These are phyloP conservation scores for Muscina levida DNA, from an alignment of 2,888 invertebrate species.

Conservation along the genomic window DNA sequence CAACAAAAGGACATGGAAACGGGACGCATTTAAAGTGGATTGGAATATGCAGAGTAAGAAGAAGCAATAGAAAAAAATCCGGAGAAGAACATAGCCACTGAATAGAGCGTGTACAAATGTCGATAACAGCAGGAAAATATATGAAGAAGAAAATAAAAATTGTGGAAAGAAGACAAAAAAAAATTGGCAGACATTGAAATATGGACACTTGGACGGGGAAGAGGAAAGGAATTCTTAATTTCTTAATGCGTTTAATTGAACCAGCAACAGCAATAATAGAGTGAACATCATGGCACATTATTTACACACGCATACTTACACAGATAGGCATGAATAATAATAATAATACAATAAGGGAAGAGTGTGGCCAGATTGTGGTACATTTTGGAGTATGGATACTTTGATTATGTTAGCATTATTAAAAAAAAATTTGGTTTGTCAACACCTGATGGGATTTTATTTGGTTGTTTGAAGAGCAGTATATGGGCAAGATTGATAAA, in stretches of 20 bases:
- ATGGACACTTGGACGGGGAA: not conserved
- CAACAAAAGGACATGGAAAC: not conserved
- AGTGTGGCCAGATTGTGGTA: not conserved
- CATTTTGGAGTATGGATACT: too few species aligned
- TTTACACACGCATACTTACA: too few species aligned
- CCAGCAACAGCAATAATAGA: not conserved
- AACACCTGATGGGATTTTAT: too few species aligned
- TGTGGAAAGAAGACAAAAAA: not conserved
- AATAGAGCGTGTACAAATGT: too few species aligned
- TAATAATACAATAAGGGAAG: slow-evolving; percentile 15
- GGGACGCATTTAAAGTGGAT: slow-evolving; percentile 13
- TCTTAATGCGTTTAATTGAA: slow-evolving; percentile 11
- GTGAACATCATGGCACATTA: too few species aligned
- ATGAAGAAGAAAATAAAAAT: slow-evolving; percentile 36
- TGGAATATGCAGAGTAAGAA: slow-evolving; percentile 23
- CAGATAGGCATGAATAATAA: too few species aligned
- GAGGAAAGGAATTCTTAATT: slow-evolving; percentile 15
- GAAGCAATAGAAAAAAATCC: slow-evolving; percentile 2
- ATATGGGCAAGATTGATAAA: too few species aligned
- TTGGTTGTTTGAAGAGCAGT: too few species aligned
- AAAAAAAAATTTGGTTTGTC: too few species aligned
- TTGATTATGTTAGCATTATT: too few species aligned
- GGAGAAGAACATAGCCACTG: too few species aligned
- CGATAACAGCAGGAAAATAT: too few species aligned
- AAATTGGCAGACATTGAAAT: slow-evolving; percentile 28